A percentile compares a stretch with the other conserved stretches of the same genome.
These are phyloP conservation scores for Keiferia lycopersicella DNA, from an alignment of 2,888 invertebrate species.

Conservation along the genomic window DNA sequence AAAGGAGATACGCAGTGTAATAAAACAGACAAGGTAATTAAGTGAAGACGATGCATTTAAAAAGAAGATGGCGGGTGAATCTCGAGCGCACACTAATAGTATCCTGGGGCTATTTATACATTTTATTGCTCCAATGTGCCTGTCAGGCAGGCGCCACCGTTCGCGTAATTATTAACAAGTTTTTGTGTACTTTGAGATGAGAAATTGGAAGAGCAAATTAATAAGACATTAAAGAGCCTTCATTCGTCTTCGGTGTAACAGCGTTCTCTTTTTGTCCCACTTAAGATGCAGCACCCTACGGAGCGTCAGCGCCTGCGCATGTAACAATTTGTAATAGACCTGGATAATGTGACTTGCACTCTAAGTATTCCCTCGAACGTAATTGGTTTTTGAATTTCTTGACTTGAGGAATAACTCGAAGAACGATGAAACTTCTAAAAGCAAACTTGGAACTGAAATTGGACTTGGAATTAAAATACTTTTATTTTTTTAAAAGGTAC, in stretches of 20 bases:
- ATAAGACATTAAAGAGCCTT: slow-evolving; percentile 20
- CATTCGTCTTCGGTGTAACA: slow-evolving; percentile 1
- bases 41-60: slow-evolving; percentile 22
- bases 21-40: slow-evolving; percentile 20
- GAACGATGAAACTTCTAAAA: no score
- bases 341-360: background rate
- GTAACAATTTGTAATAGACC: slow-evolving; percentile 4
- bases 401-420: no score
- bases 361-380: background rate
- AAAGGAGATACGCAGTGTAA: slow-evolving; percentile 11
- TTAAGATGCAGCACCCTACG: background rate
- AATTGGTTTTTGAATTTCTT: no score
- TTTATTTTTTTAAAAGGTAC: no score
- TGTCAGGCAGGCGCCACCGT: slow-evolving; percentile 35
- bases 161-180: slow-evolving; percentile 34
- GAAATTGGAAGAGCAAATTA: slow-evolving; percentile 17
- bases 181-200: slow-evolving; percentile 13
- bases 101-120: slow-evolving; percentile 27
- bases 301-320: background rate
- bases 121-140: slow-evolving; percentile 24
- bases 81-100: slow-evolving; percentile 23
- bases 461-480: no score
- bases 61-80: slow-evolving; percentile 33
- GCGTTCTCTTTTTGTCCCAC: slow-evolving; percentile 8
- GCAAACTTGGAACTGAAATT: no score